Percentiles rank a stretch among this genome's conserved stretches.
Evolutionary conservation across 2,797 vertebrate genomes (phyloP).

Genomic region (Typhlichthys subterraneus): DNA sequence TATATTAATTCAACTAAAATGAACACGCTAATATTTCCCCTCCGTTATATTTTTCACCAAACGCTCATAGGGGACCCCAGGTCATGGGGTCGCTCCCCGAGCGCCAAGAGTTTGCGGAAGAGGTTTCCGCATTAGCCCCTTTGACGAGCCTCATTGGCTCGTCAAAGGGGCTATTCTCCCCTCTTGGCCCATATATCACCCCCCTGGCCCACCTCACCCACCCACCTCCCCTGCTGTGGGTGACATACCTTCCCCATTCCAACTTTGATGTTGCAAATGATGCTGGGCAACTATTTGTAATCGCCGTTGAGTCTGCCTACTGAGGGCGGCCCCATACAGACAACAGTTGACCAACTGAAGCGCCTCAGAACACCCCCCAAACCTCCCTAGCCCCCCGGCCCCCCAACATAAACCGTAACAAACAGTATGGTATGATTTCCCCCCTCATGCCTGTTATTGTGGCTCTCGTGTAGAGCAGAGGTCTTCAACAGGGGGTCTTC

Average conservation of each 20-base stretch:
- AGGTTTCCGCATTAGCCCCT: slow-evolving; percentile 49
- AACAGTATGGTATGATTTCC: too few relatives aligned
- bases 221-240: slow-evolving; percentile 58
- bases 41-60: slow-evolving; percentile 8
- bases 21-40: not conserved
- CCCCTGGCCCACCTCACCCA: slow-evolving; percentile 26
- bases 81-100: slow-evolving; percentile 43
- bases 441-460: slow-evolving; percentile 45
- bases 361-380: too few relatives aligned
- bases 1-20: slow-evolving; percentile 20
- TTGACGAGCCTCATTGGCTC: slow-evolving; percentile 49
- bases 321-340: slow-evolving; percentile 17
- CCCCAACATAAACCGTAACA: too few relatives aligned
- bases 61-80: slow-evolving; percentile 27
- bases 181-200: slow-evolving; percentile 2
- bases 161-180: slow-evolving; percentile 28
- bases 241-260: slow-evolving; percentile 59
- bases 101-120: slow-evolving; percentile 52
- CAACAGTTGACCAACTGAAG: slow-evolving; percentile 28
- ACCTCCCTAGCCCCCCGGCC: too few relatives aligned
- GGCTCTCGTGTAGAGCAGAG: slow-evolving; percentile 19
- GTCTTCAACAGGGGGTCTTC: too few relatives aligned
- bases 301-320: slow-evolving; percentile 36
- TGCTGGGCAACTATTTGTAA: slow-evolving; percentile 60
- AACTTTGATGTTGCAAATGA: slow-evolving; percentile 70